Evolutionary conservation across 64 coral and sea anemone genomes (phyloP).

Genomic region (Montipora sp.): DNA sequence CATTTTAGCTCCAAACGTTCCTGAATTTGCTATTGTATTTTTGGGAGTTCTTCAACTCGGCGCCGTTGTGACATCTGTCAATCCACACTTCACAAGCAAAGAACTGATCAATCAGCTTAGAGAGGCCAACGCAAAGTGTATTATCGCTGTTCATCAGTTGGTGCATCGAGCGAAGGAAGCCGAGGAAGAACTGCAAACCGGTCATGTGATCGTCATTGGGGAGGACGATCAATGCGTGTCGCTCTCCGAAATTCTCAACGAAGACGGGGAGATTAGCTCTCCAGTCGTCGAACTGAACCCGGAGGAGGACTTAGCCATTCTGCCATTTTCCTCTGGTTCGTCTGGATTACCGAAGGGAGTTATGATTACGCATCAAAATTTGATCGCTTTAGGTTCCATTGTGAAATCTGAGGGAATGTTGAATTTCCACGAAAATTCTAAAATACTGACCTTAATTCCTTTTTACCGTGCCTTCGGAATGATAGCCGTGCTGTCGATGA

Average conservation of each 20-base stretch:
- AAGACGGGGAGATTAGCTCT: conserved; percentile 39
- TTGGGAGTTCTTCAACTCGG: conserved; percentile 61
- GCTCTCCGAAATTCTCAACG: conserved; percentile 62
- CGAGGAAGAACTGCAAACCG: conserved; percentile 3
- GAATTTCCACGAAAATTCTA: conserved; percentile 24
- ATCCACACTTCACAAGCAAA: conserved; percentile 50
- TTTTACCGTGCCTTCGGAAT: conserved; percentile 66
- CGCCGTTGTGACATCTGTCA: conserved; percentile 61
- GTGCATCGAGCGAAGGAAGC: conserved; percentile 44
- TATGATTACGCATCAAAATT: conserved; percentile 84
- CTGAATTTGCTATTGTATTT: conserved; percentile 68
- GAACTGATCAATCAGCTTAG: conserved; percentile 65
- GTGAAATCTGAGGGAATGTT: neutral
- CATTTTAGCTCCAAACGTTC: conserved; percentile 44
- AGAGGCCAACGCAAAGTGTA: conserved; percentile 59
- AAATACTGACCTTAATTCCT: conserved; percentile 11
- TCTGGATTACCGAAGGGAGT: conserved; percentile 74
- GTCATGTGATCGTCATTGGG: conserved; percentile 53
- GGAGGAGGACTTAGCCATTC: conserved; percentile 70
- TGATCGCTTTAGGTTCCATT: conserved; percentile 46
- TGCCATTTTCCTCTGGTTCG: conserved; percentile 74
- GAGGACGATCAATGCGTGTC: conserved; percentile 48
- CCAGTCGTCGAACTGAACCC: conserved; percentile 56
- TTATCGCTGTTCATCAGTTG: conserved; percentile 45
- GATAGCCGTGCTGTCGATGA: conserved; percentile 36